These are phyloP conservation scores for Galerucella calmariensis DNA, from an alignment of 2,888 invertebrate species.

Conservation along the genomic window DNA sequence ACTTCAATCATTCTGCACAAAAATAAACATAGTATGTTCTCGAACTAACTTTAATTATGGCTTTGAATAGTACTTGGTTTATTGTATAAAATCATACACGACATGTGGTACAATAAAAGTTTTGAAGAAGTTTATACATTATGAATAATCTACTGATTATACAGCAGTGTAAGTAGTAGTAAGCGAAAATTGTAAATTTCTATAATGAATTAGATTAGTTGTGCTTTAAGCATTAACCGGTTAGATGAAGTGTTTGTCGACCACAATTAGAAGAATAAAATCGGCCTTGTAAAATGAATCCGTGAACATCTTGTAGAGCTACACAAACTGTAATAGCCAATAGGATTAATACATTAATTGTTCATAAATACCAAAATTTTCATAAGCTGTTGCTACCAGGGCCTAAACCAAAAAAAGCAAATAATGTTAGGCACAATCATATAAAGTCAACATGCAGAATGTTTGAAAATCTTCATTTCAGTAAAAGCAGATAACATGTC, in stretches of 20 bases:
- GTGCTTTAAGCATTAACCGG: slow-evolving; percentile 1
- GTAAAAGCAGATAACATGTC: slow-evolving; percentile 46
- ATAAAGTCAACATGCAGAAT: slow-evolving; percentile 64
- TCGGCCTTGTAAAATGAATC: slow-evolving; percentile 3
- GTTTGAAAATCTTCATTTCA: slow-evolving; percentile 62
- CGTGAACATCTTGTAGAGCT: slow-evolving; percentile 10
- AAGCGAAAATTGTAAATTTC: background rate
- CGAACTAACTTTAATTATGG: slow-evolving; percentile 18
- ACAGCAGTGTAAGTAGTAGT: background rate
- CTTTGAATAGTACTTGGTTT: no score
- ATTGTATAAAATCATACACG: background rate
- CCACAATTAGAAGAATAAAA: background rate
- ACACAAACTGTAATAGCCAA: slow-evolving; percentile 39
- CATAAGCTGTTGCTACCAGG: slow-evolving; percentile 57
- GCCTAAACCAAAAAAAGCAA: slow-evolving; percentile 59
- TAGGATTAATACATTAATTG: slow-evolving; percentile 24
- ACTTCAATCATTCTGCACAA: slow-evolving; percentile 63
- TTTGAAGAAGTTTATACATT: background rate
- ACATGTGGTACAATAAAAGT: background rate
- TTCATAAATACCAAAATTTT: slow-evolving; percentile 26
- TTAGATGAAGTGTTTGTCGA: background rate
- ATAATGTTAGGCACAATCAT: slow-evolving; percentile 58
- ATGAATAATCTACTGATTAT: background rate
- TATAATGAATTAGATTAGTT: background rate
- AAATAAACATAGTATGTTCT: slow-evolving; percentile 33